Evolutionary conservation across 1,140 invertebrate species (phyloP), one percentile per base, ranked within the genome.

Genomic region (Drosophila seguyi): DNA sequence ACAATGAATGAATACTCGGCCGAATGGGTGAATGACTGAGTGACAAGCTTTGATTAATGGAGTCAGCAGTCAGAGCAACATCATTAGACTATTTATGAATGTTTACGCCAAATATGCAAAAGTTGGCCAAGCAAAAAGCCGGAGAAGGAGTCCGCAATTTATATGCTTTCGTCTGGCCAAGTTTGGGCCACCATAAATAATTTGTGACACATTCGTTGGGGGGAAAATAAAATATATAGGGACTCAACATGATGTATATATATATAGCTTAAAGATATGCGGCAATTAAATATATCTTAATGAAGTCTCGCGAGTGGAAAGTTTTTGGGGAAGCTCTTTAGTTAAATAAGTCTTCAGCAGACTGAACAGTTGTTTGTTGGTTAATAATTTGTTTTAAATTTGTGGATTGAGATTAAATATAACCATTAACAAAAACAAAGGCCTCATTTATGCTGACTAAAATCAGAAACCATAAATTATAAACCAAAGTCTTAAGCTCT

Each of bases 31-130:
- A 72, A 72, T 72, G 68, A 71, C 68, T 76, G 66, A 87, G 75
- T 83, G 83, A 86, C 83, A 86, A 77, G 75, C 58, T 61, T 52
- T 88, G 83, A 86, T 86, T 86, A 86, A 86, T 86, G 83, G 41
- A 71, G 57, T 57, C 78, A 42, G 44, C 53, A 60, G 56, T 44
- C 41, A 44, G 14, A 74, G 47, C 69, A 79, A 72, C 75, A 82
- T 86, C 83, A 86, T 83, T 88, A 86, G 84, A 81, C 83, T 68
- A 79, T 69, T 56, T 75, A 76, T 76, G 60, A 76, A 58, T 57
- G 52, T 66, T 56, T 57, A 62, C 31, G 20, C 29, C 42, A 76
- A 76, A 67, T 76, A 66, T 76, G 74, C 61, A 67, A 65, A 62
- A 73, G 52, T 65, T 68, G 58, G 36, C 27, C 56, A 29, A 53